Percentiles rank a stretch among this genome's conserved stretches.
These are phyloP conservation scores for Heliocidaris erythrogramma DNA, from an alignment of 35 echinoderm and acorn worm genomes.

Conservation along the genomic window DNA sequence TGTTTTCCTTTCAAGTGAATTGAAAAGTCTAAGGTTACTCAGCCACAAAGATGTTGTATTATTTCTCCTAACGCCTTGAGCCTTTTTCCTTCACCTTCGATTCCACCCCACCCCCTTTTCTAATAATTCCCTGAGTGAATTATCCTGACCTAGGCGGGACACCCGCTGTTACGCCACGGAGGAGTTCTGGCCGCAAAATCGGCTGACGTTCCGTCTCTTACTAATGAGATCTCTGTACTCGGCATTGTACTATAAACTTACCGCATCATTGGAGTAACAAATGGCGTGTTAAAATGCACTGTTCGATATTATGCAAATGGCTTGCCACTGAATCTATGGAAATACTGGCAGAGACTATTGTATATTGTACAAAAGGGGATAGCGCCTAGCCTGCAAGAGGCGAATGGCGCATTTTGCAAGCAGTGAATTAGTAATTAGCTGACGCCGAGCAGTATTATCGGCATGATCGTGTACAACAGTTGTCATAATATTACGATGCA, in stretches of 20 bases:
- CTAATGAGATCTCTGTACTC: background rate
- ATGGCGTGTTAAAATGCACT: background rate
- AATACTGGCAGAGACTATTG: background rate
- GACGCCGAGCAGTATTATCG: background rate
- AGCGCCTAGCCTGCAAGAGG: background rate
- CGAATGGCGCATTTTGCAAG: background rate
- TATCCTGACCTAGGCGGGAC: background rate
- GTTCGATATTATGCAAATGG: slow-evolving; percentile 4
- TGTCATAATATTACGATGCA: background rate
- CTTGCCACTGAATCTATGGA: background rate
- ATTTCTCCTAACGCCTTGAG: background rate
- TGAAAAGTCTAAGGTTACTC: background rate
- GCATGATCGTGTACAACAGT: background rate
- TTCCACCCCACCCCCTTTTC: background rate
- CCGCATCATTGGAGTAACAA: background rate
- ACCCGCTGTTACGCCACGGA: slow-evolving; percentile 14
- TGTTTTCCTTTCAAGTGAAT: slow-evolving; percentile 11
- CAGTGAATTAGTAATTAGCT: background rate
- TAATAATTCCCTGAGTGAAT: background rate
- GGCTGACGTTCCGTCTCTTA: background rate
- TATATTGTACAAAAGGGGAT: background rate
- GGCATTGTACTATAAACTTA: background rate
- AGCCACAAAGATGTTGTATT: background rate
- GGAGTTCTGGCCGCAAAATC: slow-evolving; percentile 32
- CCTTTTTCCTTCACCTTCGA: background rate